Conservation (phyloP, 2,797 vertebrate species). For the Pangasius krempfi region DNA sequence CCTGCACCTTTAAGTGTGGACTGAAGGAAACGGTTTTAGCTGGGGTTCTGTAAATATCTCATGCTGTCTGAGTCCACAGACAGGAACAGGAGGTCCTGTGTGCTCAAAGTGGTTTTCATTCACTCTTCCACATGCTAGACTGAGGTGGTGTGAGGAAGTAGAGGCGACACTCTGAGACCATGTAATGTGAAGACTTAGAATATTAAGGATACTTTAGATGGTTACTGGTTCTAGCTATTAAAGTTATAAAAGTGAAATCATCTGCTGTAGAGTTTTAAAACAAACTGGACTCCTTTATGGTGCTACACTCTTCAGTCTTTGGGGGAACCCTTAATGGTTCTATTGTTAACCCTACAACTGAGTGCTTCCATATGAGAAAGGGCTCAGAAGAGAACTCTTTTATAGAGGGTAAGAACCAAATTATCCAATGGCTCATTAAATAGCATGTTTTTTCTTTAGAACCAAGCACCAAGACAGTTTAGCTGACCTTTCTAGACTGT, state of each 20-base stretch:
- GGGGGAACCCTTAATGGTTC: background rate
- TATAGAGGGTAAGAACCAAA: background rate
- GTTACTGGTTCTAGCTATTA: background rate
- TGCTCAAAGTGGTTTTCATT: slow-evolving; percentile 60
- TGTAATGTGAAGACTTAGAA: background rate
- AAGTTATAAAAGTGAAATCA: background rate
- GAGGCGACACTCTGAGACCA: background rate
- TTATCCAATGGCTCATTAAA: background rate
- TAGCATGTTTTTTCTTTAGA: background rate
- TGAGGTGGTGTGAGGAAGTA: background rate
- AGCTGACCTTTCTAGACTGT: background rate
- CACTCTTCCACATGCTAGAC: background rate
- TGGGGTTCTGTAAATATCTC: slow-evolving; percentile 34
- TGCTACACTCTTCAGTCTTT: background rate
- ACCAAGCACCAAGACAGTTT: background rate
- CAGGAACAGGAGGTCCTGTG: slow-evolving; percentile 71
- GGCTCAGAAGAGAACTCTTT: background rate
- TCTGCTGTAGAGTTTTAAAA: background rate
- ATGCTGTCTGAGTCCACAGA: slow-evolving; percentile 17
- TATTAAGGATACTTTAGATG: background rate
- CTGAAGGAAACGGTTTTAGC: slow-evolving; percentile 67
- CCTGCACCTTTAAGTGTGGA: slow-evolving; percentile 70
- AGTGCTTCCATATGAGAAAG: background rate
- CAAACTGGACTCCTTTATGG: background rate
- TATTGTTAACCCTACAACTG: background rate